phyloP scores from a whole-genome alignment of 2,797 vertebrate species.

The Holocentrus rufus region DNA sequence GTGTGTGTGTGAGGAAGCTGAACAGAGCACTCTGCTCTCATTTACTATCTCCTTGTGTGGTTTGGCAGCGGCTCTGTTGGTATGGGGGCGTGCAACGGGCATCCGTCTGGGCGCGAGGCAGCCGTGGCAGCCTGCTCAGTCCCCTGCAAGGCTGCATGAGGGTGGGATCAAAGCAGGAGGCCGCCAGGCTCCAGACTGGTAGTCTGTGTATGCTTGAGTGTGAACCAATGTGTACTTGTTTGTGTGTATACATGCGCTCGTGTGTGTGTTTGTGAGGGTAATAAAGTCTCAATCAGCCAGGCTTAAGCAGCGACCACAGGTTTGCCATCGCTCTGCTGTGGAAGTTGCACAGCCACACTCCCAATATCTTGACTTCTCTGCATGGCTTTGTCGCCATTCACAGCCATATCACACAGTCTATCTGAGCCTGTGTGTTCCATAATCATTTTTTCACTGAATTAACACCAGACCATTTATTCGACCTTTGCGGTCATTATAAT shows the following conservation, averaged over 20 bases:
- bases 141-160: slow-evolving; percentile 69
- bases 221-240: slow-evolving; percentile 40
- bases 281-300: slow-evolving; percentile 76
- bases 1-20: slow-evolving; percentile 64
- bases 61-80: slow-evolving; percentile 75
- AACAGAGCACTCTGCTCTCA: slow-evolving; percentile 65
- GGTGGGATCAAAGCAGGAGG: slow-evolving; percentile 69
- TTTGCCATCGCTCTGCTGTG: slow-evolving; percentile 68
- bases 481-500: slow-evolving; percentile 70
- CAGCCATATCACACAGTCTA: slow-evolving; percentile 51
- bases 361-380: slow-evolving; percentile 55
- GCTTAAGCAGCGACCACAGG: slow-evolving; percentile 70
- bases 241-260: slow-evolving; percentile 45
- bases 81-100: slow-evolving; percentile 73
- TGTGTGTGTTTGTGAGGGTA: slow-evolving; percentile 61
- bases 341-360: slow-evolving; percentile 44
- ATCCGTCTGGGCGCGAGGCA: slow-evolving; percentile 78
- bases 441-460: slow-evolving; percentile 61
- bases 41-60: slow-evolving; percentile 83
- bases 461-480: slow-evolving; percentile 66
- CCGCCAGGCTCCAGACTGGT: slow-evolving; percentile 72
- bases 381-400: slow-evolving; percentile 50
- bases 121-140: slow-evolving; percentile 71
- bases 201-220: slow-evolving; percentile 57
- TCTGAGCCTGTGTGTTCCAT: slow-evolving; percentile 52